Percentiles rank a stretch among this genome's conserved stretches.
Conservation (phyloP, 2,888 invertebrate genomes). For the Rotaria macrura region DNA sequence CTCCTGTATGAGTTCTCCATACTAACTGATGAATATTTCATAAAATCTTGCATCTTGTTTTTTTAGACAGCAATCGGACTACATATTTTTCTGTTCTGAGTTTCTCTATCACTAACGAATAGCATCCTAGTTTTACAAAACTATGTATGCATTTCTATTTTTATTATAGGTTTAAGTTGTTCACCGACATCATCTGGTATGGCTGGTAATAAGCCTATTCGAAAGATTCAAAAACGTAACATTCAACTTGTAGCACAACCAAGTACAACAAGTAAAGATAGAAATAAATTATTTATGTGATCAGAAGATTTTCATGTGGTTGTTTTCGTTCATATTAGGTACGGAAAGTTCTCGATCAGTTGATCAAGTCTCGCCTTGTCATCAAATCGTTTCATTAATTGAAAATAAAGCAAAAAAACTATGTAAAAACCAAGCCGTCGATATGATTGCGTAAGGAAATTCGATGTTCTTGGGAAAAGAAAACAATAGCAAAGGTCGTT, state of each 20-base stretch:
- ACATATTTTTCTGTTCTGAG: too few relatives aligned
- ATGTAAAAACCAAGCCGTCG: constrained; percentile 69
- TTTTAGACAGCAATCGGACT: too few relatives aligned
- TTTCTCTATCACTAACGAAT: too few relatives aligned
- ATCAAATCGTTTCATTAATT: constrained; percentile 79
- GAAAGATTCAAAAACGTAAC: background rate
- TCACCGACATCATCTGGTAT: background rate
- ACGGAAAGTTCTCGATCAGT: constrained; percentile 11
- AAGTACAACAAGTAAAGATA: constrained; percentile 28
- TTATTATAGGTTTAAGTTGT: background rate
- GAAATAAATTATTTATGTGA: background rate
- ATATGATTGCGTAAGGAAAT: constrained; percentile 40
- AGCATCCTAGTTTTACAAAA: too few relatives aligned
- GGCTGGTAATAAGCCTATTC: background rate
- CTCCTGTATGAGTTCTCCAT: too few relatives aligned
- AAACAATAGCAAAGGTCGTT: too few relatives aligned
- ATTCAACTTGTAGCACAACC: constrained; percentile 24
- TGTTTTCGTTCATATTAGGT: background rate
- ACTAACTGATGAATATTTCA: too few relatives aligned
- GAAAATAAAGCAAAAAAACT: constrained; percentile 83
- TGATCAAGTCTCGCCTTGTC: constrained; percentile 42
- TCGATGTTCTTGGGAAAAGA: too few relatives aligned
- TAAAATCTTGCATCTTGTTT: too few relatives aligned
- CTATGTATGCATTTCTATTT: too few relatives aligned
- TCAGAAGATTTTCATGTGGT: background rate